A percentile compares a stretch with the other conserved stretches of the same genome.
Conservation (phyloP, 1,140 invertebrate genomes). For the Melanaphis sacchari region DNA sequence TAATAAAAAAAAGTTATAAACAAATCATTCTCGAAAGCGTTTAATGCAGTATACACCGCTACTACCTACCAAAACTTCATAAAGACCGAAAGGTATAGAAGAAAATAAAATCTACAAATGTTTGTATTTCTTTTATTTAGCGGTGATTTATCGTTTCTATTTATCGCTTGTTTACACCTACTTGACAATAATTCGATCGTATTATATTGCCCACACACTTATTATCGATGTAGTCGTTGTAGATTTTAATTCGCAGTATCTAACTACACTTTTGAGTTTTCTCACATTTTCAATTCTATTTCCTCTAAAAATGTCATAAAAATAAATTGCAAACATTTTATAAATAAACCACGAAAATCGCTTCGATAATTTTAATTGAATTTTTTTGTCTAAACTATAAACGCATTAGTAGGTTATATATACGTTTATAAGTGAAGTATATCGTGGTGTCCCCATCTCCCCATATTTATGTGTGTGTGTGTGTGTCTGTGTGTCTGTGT, state of each 20-base stretch:
- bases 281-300: not conserved
- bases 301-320: not conserved
- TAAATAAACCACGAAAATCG: not conserved
- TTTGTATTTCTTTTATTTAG: too few species aligned
- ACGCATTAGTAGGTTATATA: too few species aligned
- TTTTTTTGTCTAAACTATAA: not conserved
- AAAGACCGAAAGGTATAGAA: too few species aligned
- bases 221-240: not conserved
- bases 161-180: too few species aligned
- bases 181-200: too few species aligned
- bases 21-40: not conserved
- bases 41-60: too few species aligned
- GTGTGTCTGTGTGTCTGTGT: not conserved
- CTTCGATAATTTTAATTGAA: not conserved
- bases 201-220: not conserved
- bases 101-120: too few species aligned
- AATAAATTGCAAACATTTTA: not conserved
- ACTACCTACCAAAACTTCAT: too few species aligned
- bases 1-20: too few species aligned
- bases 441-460: not conserved
- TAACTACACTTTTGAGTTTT: not conserved
- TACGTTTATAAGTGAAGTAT: too few species aligned
- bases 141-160: too few species aligned
- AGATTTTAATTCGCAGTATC: not conserved
- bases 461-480: not conserved